Evolutionary conservation across 2,888 invertebrate species (phyloP), one percentile per base, ranked within the genome.

Genomic region (Tupiocoris notatus): DNA sequence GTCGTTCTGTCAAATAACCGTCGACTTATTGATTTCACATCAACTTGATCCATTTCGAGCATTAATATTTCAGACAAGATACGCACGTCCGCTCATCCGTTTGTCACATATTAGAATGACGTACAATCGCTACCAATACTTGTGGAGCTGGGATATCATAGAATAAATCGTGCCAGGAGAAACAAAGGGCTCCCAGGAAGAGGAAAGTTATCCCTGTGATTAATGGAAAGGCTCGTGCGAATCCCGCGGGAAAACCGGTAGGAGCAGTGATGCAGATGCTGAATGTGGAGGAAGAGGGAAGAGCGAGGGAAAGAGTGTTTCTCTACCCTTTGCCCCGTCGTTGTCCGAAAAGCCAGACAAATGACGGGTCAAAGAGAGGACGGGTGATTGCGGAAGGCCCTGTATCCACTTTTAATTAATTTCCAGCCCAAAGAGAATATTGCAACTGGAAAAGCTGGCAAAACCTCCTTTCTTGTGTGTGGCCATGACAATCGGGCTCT

Each of bases 331-430:
- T 39, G 39, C 39, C 39, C n/a, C 23, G 17, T 18, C n/a, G 25
- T 25, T 22, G 67, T 39, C 25, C 58, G 58, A 70, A 70, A 70
- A 70, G 70, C 70, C 70, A 70, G 70, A 70, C 70, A 70, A 70
- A 70, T 70, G 70, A 70, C 70, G 70, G 58, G 70, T 70, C 70
- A 70, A 70, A 70, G 39, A 59, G 24, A 25, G 39, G 59, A 58
- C 16, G 70, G 65, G 65, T 67, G 67, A 67, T 67, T 67, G 57
- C 67, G 67, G n/a, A 67, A 54, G 67, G 56, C 57, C 12, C 39
- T 57, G 56, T 57, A 67, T 54, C 57, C 67, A 57, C 67, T 67
- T 67, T 67, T 67, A 67, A 67, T 67, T 67, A 67, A 67, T 67
- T 67, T 65, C 25, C 65, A 65, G 12, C 39, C 39, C 39, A 3